A percentile compares a stretch with the other conserved stretches of the same genome.
phyloP scores from a whole-genome alignment of 2,888 invertebrate species.

The Rotaria macrura region DNA sequence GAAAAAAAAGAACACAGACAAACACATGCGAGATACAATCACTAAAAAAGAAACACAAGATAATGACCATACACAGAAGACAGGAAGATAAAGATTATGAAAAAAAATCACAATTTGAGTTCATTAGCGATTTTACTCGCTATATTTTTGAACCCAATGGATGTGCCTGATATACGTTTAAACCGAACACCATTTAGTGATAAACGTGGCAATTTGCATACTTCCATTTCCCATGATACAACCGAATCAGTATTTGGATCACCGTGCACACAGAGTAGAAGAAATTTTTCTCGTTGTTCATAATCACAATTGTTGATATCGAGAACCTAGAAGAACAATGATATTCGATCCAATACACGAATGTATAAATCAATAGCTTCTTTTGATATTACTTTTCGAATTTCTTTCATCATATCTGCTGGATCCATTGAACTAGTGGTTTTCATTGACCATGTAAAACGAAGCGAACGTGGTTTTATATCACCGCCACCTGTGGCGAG shows the following conservation, averaged over 20 bases:
- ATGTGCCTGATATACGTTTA: conserved; percentile 55
- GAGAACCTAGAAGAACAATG: conserved; percentile 50
- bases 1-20: not conserved
- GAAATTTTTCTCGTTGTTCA: conserved; percentile 93
- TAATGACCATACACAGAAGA: not conserved
- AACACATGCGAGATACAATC: not conserved
- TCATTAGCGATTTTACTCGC: conserved; percentile 34
- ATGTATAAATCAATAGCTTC: too few relatives aligned
- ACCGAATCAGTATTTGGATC: conserved; percentile 95
- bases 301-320: conserved; percentile 99
- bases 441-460: conserved; percentile 99
- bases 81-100: not conserved
- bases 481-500: conserved; percentile 56
- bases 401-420: conserved; percentile 97
- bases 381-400: conserved; percentile 84
- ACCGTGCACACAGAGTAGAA: conserved; percentile 92
- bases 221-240: conserved; percentile 65
- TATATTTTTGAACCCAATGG: conserved; percentile 34
- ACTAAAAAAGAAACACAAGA: not conserved
- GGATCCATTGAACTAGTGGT: conserved; percentile 92
- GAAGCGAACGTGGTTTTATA: conserved; percentile 83
- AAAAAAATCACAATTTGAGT: conserved; percentile 28
- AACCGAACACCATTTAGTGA: conserved; percentile 90
- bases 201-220: conserved; percentile 88
- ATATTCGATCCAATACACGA: too few relatives aligned